phyloP scores from a whole-genome alignment of 1,140 invertebrate genomes.

The Cryptotermes secundus region DNA sequence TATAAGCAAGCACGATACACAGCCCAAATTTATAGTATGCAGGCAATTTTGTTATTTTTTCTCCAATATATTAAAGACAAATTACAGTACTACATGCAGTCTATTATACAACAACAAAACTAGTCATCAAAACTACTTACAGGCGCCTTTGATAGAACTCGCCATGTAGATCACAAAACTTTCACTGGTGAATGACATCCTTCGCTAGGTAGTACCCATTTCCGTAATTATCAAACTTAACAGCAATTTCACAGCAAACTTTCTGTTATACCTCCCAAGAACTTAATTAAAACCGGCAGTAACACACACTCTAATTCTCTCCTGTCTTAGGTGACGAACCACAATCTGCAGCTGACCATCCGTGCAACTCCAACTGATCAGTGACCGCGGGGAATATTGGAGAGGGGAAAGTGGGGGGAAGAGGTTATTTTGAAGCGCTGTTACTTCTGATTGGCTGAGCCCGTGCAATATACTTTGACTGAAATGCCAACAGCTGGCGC shows the following conservation, averaged over 20 bases:
- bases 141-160: neutral
- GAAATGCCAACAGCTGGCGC: slow-evolving; percentile 2
- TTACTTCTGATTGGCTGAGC: neutral
- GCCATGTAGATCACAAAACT: neutral
- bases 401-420: neutral
- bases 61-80: neutral
- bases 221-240: neutral
- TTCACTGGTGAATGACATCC: neutral
- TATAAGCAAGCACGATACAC: neutral
- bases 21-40: neutral
- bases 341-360: neutral
- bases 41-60: neutral
- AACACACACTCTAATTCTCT: neutral
- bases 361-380: too few relatives aligned
- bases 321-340: neutral
- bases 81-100: neutral
- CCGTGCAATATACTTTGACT: neutral
- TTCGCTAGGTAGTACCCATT: neutral
- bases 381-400: neutral
- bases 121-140: neutral
- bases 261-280: neutral
- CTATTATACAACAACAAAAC: neutral
- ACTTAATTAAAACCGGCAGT: neutral
- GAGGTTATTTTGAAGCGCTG: neutral
- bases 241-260: neutral